Evolutionary conservation across 1,140 invertebrate genomes (phyloP).

Genomic region (Drosophila pruinosa): DNA sequence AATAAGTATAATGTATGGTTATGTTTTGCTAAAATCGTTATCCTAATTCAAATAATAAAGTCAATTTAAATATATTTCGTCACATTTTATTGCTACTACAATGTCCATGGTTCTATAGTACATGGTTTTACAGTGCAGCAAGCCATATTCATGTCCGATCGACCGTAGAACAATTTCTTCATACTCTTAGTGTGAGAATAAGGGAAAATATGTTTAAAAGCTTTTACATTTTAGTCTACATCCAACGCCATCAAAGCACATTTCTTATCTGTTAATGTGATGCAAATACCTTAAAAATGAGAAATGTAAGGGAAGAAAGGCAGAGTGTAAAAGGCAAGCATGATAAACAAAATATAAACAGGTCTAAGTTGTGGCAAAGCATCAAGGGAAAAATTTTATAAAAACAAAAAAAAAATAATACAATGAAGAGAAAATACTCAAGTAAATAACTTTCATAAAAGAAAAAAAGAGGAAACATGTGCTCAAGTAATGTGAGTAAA

Average conservation of each 20-base stretch:
- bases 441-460: slow-evolving; percentile 25
- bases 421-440: slow-evolving; percentile 5
- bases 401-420: slow-evolving; percentile 11
- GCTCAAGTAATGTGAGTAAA: slow-evolving; percentile 21
- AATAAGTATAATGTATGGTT: neutral
- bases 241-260: neutral
- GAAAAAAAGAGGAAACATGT: slow-evolving; percentile 17
- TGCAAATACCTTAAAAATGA: slow-evolving; percentile 19
- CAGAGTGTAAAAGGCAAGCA: neutral
- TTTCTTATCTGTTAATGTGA: slow-evolving; percentile 53
- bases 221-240: neutral
- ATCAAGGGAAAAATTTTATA: neutral
- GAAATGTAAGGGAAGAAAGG: neutral
- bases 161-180: too few species aligned
- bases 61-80: too few species aligned
- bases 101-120: too few species aligned
- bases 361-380: neutral
- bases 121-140: too few species aligned
- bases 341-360: slow-evolving; percentile 26
- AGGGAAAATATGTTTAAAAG: neutral
- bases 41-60: too few species aligned
- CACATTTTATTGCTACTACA: too few species aligned
- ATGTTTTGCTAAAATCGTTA: too few species aligned
- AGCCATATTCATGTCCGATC: too few species aligned
- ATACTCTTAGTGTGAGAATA: too few species aligned